Percentiles rank a stretch among this genome's conserved stretches.
Conservation (phyloP, 2,797 vertebrate genomes). For the Trachops cirrhosus region DNA sequence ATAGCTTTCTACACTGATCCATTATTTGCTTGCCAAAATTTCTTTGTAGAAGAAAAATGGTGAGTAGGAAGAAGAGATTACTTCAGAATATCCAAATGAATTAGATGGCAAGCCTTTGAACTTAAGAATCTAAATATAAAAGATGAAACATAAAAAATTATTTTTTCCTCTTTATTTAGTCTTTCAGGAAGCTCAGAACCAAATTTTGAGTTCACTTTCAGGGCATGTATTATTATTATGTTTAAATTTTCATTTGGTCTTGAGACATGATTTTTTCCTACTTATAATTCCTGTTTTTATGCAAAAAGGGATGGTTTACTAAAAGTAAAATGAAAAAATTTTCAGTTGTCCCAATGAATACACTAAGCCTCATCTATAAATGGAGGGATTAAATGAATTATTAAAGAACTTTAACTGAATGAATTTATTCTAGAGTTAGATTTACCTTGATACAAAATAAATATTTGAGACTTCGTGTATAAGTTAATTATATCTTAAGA, state of each 20-base stretch:
- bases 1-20: neutral
- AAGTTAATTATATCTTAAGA: neutral
- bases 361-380: neutral
- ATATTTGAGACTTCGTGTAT: neutral
- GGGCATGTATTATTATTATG: neutral
- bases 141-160: neutral
- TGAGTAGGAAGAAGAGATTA: neutral
- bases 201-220: neutral
- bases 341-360: neutral
- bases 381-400: neutral
- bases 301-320: neutral
- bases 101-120: neutral
- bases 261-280: neutral
- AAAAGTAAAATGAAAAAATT: neutral
- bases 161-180: neutral
- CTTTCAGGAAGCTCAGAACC: neutral
- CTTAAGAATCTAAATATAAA: neutral
- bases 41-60: neutral
- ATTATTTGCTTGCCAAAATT: neutral
- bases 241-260: neutral
- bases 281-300: neutral
- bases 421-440: neutral
- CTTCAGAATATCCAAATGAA: neutral
- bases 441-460: constrained; percentile 24
- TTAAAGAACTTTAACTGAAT: constrained; percentile 10